Conservation (phyloP, 2,113 vertebrate species). For the Laticauda laticaudata region DNA sequence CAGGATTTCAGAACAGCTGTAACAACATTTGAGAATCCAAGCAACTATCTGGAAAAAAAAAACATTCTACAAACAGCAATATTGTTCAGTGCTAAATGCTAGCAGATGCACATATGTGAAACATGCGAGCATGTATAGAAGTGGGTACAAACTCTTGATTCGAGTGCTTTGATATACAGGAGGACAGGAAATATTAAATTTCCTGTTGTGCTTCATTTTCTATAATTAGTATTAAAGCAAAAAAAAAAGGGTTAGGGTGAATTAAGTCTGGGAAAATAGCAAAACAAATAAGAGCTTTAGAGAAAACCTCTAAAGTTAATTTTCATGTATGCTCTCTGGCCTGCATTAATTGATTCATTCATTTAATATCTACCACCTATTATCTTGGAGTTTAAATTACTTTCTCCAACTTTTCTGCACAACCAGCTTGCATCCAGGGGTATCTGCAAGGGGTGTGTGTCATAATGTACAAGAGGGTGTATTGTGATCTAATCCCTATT, state of each 20-base stretch:
- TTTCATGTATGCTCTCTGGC: neutral
- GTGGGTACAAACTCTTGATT: constrained; percentile 47
- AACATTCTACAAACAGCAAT: constrained; percentile 67
- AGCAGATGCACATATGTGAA: constrained; percentile 66
- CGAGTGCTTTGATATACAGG: constrained; percentile 78
- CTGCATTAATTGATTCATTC: neutral
- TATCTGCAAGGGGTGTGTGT: neutral
- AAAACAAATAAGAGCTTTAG: no score
- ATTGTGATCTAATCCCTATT: neutral
- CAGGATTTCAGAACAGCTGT: constrained; percentile 86
- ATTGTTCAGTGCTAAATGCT: constrained; percentile 79
- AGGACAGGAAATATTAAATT: constrained; percentile 79
- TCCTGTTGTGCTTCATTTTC: constrained; percentile 71
- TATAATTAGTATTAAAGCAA: constrained; percentile 59
- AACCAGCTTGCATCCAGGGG: neutral
- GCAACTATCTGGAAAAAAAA: constrained; percentile 74
- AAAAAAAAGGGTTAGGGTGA: constrained; percentile 52
- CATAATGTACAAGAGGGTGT: neutral
- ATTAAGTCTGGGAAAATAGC: constrained; percentile 11
- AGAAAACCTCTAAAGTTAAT: neutral
- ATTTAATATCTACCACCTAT: neutral
- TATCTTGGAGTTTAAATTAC: neutral
- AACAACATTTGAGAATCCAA: constrained; percentile 79
- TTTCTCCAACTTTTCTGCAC: neutral
- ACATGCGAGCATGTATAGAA: neutral